Evolutionary conservation across 2,888 invertebrate species (phyloP).

Genomic region (Peribatodes rhomboidaria): DNA sequence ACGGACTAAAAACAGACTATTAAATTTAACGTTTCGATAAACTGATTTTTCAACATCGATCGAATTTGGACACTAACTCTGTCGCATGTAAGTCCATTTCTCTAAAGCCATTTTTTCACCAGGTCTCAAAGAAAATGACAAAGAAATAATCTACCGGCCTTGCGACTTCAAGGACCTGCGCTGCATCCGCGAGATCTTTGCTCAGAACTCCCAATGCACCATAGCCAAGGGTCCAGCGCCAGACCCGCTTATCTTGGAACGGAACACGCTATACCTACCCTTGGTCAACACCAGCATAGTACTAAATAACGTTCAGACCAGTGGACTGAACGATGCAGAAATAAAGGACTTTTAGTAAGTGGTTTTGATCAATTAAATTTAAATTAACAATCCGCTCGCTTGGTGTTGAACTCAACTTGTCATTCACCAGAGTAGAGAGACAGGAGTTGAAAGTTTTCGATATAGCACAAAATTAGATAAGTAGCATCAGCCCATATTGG

Average conservation of each 20-base stretch:
- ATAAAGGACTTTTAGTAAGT: slow-evolving; percentile 30
- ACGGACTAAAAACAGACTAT: too few species aligned
- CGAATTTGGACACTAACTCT: too few species aligned
- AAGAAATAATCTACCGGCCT: slow-evolving; percentile 16
- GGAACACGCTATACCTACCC: background rate
- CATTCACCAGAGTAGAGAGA: too few species aligned
- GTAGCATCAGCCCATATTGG: too few species aligned
- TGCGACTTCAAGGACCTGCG: slow-evolving; percentile 14
- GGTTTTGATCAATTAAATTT: background rate
- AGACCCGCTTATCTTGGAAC: slow-evolving; percentile 17
- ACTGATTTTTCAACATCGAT: too few species aligned
- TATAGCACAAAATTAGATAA: too few species aligned
- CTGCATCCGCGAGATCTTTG: slow-evolving; percentile 23
- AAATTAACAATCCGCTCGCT: too few species aligned
- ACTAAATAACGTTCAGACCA: background rate
- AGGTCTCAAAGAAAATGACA: slow-evolving; percentile 13
- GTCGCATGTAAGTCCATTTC: too few species aligned
- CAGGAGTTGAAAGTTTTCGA: too few species aligned
- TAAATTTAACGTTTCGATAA: too few species aligned
- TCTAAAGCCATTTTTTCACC: too few species aligned
- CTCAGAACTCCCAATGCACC: slow-evolving; percentile 17
- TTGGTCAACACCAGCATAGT: background rate
- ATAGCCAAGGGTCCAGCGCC: slow-evolving; percentile 21
- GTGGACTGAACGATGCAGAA: slow-evolving; percentile 18
- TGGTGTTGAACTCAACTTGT: too few species aligned